Evolutionary conservation across 92 coral and sea anemone species (phyloP), one percentile per base, ranked within the genome.

Genomic region (Heteractis magnifica): DNA sequence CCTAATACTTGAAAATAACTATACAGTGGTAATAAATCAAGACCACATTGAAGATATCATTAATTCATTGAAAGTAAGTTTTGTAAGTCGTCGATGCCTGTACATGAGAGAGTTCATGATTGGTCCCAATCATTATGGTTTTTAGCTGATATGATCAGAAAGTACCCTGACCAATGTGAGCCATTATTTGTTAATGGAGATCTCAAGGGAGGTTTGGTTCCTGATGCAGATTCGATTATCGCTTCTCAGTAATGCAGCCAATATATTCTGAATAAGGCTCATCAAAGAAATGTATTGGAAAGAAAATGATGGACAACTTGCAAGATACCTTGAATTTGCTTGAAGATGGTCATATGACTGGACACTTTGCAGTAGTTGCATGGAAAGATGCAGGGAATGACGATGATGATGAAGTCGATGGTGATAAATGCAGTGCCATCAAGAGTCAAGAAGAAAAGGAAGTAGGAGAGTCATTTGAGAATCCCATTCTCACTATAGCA

Each of bases 91-190:
- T 48, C 82, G 87, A 80, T 74, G 87, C 59, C 82, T 83, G 13
- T 88, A 83, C 87, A 83, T 83, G 91, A 88, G 82, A 79, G 85
- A 88, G 65, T 88, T 88, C 81, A 88, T 88, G 91, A 81, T 77
- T 64, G 91, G 91, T 23, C 84, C 79, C 53, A 75, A 82, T 48
- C 71, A 52, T 21, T 88, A 88, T 78, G 85, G 79, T 48, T 68
- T 48, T 68, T 88, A 82, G 90, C 70, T 74, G 55, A 88, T 51
- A 88, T 88, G 81, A 88, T 83, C 77, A 87, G 73, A 70, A 59
- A 83, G 49, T 70, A 83, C 51, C 85, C 87, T 49, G 77, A 82
- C 56, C 70, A 82, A 52, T 87, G 87, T 78, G 83, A 87, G 87
- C 84, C 90, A 76, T 77, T 87, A 70, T 87, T 87, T 87, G 87